A percentile compares a stretch with the other conserved stretches of the same genome.
Conservation (phyloP, 2,113 vertebrate genomes). For the Sus scrofa region DNA sequence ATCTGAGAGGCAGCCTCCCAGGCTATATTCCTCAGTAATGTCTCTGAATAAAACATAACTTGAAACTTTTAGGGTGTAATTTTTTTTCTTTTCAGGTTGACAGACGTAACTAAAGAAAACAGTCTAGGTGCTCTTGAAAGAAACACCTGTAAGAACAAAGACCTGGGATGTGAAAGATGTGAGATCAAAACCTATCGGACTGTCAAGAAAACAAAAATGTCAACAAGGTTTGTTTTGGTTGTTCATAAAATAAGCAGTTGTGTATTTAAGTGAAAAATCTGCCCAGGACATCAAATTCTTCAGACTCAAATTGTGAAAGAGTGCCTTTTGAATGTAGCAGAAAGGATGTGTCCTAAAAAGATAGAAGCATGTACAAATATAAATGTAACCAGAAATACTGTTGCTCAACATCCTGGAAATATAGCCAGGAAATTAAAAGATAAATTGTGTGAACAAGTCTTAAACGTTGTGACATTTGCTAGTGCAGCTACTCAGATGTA, state of each 20-base stretch:
- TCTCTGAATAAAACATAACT: neutral
- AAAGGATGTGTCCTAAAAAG: neutral
- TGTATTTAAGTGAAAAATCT: neutral
- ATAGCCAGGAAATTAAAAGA: neutral
- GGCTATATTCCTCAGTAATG: neutral
- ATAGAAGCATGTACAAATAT: neutral
- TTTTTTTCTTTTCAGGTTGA: neutral
- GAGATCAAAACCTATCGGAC: neutral
- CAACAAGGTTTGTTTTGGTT: neutral
- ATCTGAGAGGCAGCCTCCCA: neutral
- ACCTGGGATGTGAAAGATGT: neutral
- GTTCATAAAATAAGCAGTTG: neutral
- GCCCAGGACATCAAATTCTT: neutral
- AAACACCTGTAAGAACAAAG: slow-evolving; percentile 1
- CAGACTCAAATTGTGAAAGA: neutral
- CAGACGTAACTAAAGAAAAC: neutral
- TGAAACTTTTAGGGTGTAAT: neutral
- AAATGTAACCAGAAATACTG: neutral
- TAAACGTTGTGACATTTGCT: neutral
- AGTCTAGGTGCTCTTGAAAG: neutral
- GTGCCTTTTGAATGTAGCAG: neutral
- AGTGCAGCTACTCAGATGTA: neutral
- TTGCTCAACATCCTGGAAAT: neutral
- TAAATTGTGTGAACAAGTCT: slow-evolving; percentile 1
- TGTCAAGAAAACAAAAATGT: neutral